Conservation (phyloP, 2,113 vertebrate species). For the Cairina moschata region DNA sequence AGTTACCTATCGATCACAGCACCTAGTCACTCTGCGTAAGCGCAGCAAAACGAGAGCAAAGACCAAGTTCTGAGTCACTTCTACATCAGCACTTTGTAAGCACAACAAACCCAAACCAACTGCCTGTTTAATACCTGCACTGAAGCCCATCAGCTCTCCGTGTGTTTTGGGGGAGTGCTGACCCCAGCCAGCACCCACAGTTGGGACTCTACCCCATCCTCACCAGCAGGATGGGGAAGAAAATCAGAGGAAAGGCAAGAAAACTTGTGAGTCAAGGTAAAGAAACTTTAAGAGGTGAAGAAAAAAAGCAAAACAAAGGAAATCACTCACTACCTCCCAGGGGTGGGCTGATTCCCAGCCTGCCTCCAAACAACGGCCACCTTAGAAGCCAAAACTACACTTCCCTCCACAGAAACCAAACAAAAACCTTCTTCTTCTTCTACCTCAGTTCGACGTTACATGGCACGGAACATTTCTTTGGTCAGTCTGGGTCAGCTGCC, state of each 20-base stretch:
- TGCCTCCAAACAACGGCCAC: not conserved
- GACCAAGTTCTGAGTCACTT: not conserved
- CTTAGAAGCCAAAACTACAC: not conserved
- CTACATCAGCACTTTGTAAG: not conserved
- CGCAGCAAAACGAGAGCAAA: not conserved
- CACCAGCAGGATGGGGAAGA: not conserved
- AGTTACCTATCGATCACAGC: not conserved
- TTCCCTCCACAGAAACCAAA: not conserved
- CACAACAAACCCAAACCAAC: not conserved
- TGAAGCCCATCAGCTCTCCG: not conserved
- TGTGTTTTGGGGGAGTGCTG: not conserved
- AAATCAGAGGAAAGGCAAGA: not conserved
- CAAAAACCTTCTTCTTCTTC: not conserved
- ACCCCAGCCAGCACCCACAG: not conserved
- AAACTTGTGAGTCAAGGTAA: not conserved
- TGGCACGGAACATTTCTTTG: not conserved
- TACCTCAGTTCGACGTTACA: not conserved
- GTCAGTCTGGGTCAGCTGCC: not conserved
- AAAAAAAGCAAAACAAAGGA: not conserved
- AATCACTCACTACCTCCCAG: not conserved
- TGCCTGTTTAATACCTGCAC: not conserved
- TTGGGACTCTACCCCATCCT: fast-evolving
- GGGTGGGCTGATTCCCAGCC: not conserved
- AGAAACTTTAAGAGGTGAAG: not conserved
- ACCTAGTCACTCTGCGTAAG: not conserved